Conservation (phyloP, 2,113 vertebrate species). For the Morone saxatilis region DNA sequence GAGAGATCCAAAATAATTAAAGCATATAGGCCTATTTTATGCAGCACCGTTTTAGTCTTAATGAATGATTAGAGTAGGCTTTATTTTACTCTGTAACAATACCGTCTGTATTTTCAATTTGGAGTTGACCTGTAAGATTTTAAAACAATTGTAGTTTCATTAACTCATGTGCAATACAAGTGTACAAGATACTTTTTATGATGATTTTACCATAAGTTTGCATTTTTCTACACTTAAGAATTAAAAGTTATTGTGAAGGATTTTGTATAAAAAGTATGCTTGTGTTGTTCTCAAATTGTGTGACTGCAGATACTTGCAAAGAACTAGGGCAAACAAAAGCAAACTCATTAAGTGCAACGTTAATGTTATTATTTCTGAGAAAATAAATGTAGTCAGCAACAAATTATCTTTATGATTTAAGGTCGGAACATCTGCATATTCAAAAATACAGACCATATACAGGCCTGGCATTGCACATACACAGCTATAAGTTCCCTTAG, state of each 20-base stretch:
- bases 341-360: not conserved
- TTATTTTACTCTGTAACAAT: not conserved
- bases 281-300: not conserved
- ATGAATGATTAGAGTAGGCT: too few relatives aligned
- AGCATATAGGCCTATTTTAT: not conserved
- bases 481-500: not conserved
- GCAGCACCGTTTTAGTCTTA: not conserved
- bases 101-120: not conserved
- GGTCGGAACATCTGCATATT: not conserved
- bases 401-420: not conserved
- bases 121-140: not conserved
- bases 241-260: not conserved
- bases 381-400: not conserved
- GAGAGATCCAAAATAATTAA: not conserved
- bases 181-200: not conserved
- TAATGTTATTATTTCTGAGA: not conserved
- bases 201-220: not conserved
- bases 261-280: not conserved
- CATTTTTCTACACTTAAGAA: not conserved
- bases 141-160: not conserved
- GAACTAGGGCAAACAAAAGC: not conserved
- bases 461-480: not conserved
- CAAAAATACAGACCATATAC: not conserved
- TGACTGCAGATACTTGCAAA: not conserved
- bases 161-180: not conserved